A percentile compares a stretch with the other conserved stretches of the same genome.
phyloP scores from a whole-genome alignment of 2,797 vertebrate species.

The Onychomys arenicola region DNA sequence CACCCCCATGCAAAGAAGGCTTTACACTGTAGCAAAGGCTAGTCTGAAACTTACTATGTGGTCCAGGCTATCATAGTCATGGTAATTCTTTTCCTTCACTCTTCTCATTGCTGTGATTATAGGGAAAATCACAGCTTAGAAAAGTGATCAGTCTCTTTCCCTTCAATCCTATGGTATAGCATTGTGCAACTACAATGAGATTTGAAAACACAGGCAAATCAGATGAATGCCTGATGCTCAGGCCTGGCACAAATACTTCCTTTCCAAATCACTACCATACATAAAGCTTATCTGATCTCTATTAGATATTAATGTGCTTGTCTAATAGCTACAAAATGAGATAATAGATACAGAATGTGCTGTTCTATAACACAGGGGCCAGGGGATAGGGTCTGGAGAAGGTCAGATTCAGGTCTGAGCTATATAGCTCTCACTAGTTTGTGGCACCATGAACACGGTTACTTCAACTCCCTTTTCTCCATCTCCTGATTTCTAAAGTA shows the following conservation, averaged over 20 bases:
- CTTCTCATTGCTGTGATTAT: neutral
- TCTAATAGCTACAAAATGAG: neutral
- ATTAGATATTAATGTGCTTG: neutral
- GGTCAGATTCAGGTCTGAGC: neutral
- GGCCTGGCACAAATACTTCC: neutral
- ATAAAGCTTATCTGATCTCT: neutral
- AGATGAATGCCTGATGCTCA: neutral
- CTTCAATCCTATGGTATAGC: neutral
- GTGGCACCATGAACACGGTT: neutral
- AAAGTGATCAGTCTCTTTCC: neutral
- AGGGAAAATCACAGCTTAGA: neutral
- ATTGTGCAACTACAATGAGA: neutral
- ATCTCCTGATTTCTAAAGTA: constrained; percentile 23
- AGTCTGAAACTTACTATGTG: neutral
- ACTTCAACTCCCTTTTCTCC: neutral
- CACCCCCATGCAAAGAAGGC: too few relatives aligned
- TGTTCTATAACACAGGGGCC: neutral
- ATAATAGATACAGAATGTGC: neutral
- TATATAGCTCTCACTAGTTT: neutral
- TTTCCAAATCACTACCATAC: neutral
- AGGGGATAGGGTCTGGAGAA: constrained; percentile 5
- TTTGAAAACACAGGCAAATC: neutral
- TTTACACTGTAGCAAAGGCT: neutral
- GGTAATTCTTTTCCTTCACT: neutral
- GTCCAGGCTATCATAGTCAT: neutral